A percentile compares a stretch with the other conserved stretches of the same genome.
phyloP scores from a whole-genome alignment of 2,797 vertebrate genomes.

The Morus bassanus region DNA sequence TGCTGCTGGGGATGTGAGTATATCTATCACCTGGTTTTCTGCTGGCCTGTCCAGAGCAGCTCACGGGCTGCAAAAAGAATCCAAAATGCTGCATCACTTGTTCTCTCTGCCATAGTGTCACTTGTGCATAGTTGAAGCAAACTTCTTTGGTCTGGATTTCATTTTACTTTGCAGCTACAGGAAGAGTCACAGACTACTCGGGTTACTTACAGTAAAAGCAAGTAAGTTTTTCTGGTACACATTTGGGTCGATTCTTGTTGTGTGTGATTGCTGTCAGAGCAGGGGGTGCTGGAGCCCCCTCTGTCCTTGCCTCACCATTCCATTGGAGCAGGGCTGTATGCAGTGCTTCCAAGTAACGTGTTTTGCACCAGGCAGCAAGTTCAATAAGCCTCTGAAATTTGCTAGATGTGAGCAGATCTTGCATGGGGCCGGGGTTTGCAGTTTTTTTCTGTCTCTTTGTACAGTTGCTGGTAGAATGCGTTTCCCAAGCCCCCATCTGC shows the following conservation, averaged over 20 bases:
- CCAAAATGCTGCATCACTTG: background rate
- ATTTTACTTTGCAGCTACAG: background rate
- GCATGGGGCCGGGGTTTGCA: accelerated
- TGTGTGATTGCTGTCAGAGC: background rate
- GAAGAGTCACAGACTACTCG: background rate
- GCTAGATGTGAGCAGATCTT: background rate
- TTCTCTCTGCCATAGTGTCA: background rate
- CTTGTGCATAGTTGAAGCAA: background rate
- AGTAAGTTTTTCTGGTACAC: background rate
- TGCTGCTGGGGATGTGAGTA: background rate
- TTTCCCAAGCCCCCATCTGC: background rate
- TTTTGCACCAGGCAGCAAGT: background rate
- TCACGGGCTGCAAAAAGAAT: background rate
- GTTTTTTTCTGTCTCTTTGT: background rate
- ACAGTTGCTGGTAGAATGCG: background rate
- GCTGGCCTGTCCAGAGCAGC: background rate
- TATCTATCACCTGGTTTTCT: background rate
- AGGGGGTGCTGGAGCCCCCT: background rate
- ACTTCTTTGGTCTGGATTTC: background rate
- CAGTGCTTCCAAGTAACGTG: accelerated
- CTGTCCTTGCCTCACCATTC: background rate
- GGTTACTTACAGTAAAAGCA: background rate
- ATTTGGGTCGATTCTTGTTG: background rate
- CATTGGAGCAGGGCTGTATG: background rate
- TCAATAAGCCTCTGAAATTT: background rate